Percentiles rank a stretch among this genome's conserved stretches.
phyloP scores from a whole-genome alignment of 2,797 vertebrate species.

The Sebastes vulpes region DNA sequence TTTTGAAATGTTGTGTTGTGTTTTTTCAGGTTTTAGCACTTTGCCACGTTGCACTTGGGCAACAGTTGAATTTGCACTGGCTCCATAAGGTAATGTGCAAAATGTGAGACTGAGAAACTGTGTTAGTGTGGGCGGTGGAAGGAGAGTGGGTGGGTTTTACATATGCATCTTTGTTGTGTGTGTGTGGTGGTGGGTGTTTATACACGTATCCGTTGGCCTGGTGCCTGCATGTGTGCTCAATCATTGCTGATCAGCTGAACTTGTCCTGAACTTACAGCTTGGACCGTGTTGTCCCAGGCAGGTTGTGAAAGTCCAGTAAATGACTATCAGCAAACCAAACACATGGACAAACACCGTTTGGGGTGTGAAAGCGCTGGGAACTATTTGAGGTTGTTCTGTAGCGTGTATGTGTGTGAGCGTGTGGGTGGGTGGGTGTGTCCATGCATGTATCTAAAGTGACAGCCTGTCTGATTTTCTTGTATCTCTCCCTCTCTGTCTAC shows the following conservation, averaged over 20 bases:
- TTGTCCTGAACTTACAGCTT: conserved; percentile 47
- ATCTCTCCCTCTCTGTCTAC: conserved; percentile 5
- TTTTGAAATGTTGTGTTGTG: background rate
- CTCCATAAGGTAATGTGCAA: conserved; percentile 85
- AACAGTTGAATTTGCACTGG: conserved; percentile 89
- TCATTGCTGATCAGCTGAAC: conserved; percentile 36
- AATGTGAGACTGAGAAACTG: conserved; percentile 1
- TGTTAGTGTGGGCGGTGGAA: background rate
- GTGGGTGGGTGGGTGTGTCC: background rate
- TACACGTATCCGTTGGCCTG: background rate
- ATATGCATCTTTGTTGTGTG: background rate
- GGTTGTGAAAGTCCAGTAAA: conserved; percentile 41
- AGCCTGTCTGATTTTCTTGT: conserved; percentile 3
- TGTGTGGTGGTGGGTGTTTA: background rate
- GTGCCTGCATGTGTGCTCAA: background rate
- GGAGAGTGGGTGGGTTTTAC: background rate
- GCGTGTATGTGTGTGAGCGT: background rate
- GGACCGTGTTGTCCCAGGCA: conserved; percentile 4
- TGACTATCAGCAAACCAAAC: conserved; percentile 42
- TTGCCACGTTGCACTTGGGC: conserved; percentile 86
- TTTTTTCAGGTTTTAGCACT: conserved; percentile 85
- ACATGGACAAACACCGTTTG: conserved; percentile 3
- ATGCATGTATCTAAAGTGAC: conserved; percentile 17
- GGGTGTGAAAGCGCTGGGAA: conserved; percentile 8
- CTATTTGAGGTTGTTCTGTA: background rate